Conservation (phyloP, 1,140 invertebrate species). For the Musca domestica region DNA sequence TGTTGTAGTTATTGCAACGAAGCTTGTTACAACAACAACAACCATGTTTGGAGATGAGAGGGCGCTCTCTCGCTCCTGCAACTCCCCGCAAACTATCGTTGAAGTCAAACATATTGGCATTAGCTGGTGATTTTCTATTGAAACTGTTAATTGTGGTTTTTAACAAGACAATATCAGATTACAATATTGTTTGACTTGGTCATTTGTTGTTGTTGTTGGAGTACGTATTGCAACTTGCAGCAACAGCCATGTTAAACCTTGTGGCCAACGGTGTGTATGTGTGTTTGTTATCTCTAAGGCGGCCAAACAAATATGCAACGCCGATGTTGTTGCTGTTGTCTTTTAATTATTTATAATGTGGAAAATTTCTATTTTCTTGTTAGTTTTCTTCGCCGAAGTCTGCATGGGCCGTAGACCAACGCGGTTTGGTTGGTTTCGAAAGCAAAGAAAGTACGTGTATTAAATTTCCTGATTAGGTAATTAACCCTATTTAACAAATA, state of each 20-base stretch:
- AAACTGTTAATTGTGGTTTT: slow-evolving; percentile 22
- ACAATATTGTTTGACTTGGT: slow-evolving; percentile 9
- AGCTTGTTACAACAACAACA: too few species aligned
- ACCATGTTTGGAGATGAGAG: too few species aligned
- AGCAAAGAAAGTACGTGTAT: slow-evolving; percentile 15
- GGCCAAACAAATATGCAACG: too few species aligned
- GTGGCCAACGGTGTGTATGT: too few species aligned
- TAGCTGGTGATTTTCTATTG: slow-evolving; percentile 22
- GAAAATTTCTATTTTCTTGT: neutral
- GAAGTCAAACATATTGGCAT: neutral
- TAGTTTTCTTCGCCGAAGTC: neutral
- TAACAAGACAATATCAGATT: slow-evolving; percentile 22
- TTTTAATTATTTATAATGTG: slow-evolving; percentile 20
- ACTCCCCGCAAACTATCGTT: too few species aligned
- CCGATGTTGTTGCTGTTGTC: neutral
- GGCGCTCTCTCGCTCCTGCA: too few species aligned
- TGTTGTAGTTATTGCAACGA: too few species aligned
- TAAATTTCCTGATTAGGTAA: slow-evolving; percentile 22
- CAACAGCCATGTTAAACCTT: too few species aligned
- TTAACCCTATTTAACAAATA: slow-evolving; percentile 14
- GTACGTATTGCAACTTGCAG: too few species aligned
- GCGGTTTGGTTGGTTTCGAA: neutral
- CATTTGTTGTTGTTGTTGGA: too few species aligned
- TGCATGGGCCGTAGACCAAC: neutral
- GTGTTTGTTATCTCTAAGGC: too few species aligned